Percentiles rank a stretch among this genome's conserved stretches.
Conservation (phyloP, 1,140 invertebrate genomes). For the Lepidostoma basale region DNA sequence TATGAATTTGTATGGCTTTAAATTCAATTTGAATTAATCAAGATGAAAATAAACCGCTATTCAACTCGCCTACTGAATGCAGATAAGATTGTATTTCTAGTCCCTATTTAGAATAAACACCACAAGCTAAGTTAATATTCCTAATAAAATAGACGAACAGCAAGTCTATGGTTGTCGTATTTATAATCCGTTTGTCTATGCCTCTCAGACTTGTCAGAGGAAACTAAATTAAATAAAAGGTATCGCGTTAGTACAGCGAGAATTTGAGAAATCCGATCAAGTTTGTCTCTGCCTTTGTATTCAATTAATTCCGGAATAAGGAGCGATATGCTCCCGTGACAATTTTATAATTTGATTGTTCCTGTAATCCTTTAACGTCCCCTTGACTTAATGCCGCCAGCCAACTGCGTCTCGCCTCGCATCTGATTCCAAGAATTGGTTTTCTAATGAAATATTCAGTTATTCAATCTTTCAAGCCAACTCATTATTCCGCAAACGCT, state of each 20-base stretch:
- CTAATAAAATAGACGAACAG: constrained; percentile 5
- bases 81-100: background rate
- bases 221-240: constrained; percentile 15
- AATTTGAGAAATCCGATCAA: constrained; percentile 21
- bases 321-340: constrained; percentile 29
- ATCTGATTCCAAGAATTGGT: too few relatives aligned
- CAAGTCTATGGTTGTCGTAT: background rate
- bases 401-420: too few relatives aligned
- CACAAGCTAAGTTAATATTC: constrained; percentile 2
- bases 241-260: background rate
- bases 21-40: too few relatives aligned
- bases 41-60: too few relatives aligned
- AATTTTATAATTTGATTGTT: constrained; percentile 43
- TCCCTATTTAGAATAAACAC: background rate
- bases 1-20: too few relatives aligned
- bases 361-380: constrained; percentile 31
- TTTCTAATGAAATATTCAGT: too few relatives aligned
- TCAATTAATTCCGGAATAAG: constrained; percentile 25
- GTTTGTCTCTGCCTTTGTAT: constrained; percentile 15
- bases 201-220: background rate
- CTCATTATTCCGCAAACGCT: too few relatives aligned
- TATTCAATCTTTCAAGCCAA: too few relatives aligned
- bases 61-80: background rate
- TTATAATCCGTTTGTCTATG: constrained; percentile 14
- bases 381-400: too few relatives aligned